phyloP scores from a whole-genome alignment of 1,140 invertebrate species.

The Drosophila nannoptera region DNA sequence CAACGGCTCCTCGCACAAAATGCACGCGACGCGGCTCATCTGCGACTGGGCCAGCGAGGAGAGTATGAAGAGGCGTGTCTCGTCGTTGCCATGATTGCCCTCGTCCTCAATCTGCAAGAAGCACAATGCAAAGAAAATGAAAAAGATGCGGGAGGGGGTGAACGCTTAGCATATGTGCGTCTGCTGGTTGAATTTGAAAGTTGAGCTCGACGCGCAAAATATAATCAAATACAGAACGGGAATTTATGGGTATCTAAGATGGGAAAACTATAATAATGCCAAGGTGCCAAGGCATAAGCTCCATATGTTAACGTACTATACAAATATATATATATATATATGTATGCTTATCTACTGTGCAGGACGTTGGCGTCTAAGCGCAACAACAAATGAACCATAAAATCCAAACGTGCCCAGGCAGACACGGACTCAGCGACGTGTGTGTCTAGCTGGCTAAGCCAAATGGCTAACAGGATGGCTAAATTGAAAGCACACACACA shows the following conservation, averaged over 20 bases:
- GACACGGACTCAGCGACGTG: constrained; percentile 10
- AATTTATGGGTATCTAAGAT: constrained; percentile 8
- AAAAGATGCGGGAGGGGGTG: neutral
- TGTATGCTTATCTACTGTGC: neutral
- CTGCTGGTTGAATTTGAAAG: constrained; percentile 22
- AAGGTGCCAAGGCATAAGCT: constrained; percentile 17
- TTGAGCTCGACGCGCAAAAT: neutral
- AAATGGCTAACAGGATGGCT: constrained; percentile 71
- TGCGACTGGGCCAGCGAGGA: constrained; percentile 92
- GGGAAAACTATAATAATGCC: constrained; percentile 36
- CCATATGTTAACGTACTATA: constrained; percentile 27
- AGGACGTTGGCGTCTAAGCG: constrained; percentile 58
- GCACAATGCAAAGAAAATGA: constrained; percentile 14
- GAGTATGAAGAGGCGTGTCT: constrained; percentile 95
- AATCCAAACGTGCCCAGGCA: constrained; percentile 69
- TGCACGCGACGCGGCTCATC: constrained; percentile 90
- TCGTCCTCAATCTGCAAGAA: constrained; percentile 94
- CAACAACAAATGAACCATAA: constrained; percentile 76
- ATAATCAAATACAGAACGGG: constrained; percentile 31
- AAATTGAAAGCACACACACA: constrained; percentile 62
- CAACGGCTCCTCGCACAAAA: constrained; percentile 92
- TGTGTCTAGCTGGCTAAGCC: constrained; percentile 61
- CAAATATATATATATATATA: neutral
- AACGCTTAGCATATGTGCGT: constrained; percentile 22
- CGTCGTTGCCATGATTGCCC: constrained; percentile 97